Conservation (phyloP, 2,888 invertebrate genomes). For the Gasteruption jaculator region DNA sequence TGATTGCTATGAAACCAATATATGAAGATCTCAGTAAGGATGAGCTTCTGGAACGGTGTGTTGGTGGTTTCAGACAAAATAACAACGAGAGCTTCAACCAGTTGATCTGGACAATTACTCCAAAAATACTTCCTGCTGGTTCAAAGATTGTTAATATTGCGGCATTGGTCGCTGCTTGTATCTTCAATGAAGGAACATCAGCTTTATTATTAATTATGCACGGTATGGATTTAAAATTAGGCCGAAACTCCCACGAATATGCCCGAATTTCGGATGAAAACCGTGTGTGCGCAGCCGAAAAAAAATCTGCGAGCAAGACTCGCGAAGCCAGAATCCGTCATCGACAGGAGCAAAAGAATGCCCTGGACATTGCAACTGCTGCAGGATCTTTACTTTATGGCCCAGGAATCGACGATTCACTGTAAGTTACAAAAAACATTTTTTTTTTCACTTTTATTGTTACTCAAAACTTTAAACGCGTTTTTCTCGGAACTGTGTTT, state of each 20-base stretch:
- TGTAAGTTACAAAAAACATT: slow-evolving; percentile 14
- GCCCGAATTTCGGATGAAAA: slow-evolving; percentile 8
- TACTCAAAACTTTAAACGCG: slow-evolving; percentile 8
- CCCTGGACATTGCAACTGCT: slow-evolving; percentile 23
- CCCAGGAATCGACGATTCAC: slow-evolving; percentile 26
- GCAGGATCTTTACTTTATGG: slow-evolving; percentile 25
- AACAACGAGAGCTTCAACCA: neutral
- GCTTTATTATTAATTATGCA: slow-evolving; percentile 9
- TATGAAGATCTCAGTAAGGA: slow-evolving; percentile 3
- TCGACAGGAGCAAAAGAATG: slow-evolving; percentile 27
- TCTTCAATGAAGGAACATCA: slow-evolving; percentile 4
- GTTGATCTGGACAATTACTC: slow-evolving; percentile 1
- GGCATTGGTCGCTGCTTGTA: slow-evolving; percentile 3
- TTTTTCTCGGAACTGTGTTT: slow-evolving; percentile 7
- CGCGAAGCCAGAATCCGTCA: slow-evolving; percentile 23
- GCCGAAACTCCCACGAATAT: slow-evolving; percentile 18
- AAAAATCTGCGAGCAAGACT: slow-evolving; percentile 14
- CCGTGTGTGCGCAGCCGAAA: slow-evolving; percentile 12
- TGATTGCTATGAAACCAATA: no score
- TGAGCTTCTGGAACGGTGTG: neutral
- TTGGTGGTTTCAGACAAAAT: slow-evolving; percentile 2
- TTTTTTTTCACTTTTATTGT: slow-evolving; percentile 2
- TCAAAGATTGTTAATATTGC: slow-evolving; percentile 5
- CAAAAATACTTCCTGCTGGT: slow-evolving; percentile 6
- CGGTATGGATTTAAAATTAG: slow-evolving; percentile 15